A percentile compares a stretch with the other conserved stretches of the same genome.
Evolutionary conservation across 92 coral and sea anemone species (phyloP).

Genomic region (Micromussa lordhowensis): DNA sequence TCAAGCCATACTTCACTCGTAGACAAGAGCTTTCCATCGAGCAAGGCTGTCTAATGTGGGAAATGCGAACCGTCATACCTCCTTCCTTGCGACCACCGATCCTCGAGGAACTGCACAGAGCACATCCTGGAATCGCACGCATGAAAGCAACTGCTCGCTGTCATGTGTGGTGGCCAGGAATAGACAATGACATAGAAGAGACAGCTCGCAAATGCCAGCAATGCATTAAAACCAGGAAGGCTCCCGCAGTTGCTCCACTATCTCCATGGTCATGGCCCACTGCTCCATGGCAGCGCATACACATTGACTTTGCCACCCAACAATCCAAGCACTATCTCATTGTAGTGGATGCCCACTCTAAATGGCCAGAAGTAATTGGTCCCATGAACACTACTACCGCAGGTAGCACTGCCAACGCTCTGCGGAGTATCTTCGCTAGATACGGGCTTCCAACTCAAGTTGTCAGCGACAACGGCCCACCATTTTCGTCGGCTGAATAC

Average conservation of each 20-base stretch:
- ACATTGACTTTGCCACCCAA: slow-evolving; percentile 11
- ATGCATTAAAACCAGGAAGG: slow-evolving; percentile 3
- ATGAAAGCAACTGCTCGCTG: too few relatives aligned
- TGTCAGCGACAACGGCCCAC: slow-evolving; percentile 58
- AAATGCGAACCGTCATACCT: not conserved
- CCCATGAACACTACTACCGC: too few relatives aligned
- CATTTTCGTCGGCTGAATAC: slow-evolving; percentile 47
- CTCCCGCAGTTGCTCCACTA: slow-evolving; percentile 19
- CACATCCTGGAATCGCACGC: too few relatives aligned
- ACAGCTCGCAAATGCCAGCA: slow-evolving; percentile 12
- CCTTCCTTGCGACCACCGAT: too few relatives aligned
- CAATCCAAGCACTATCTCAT: not conserved
- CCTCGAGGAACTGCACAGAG: too few relatives aligned
- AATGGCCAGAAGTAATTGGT: too few relatives aligned
- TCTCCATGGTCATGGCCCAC: too few relatives aligned
- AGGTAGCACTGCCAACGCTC: too few relatives aligned
- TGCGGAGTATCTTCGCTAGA: slow-evolving; percentile 48
- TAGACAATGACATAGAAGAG: slow-evolving; percentile 6
- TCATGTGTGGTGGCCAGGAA: too few relatives aligned
- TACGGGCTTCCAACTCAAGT: not conserved
- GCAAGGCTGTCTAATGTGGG: slow-evolving; percentile 42
- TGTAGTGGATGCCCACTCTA: too few relatives aligned
- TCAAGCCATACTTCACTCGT: not conserved
- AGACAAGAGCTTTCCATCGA: not conserved
- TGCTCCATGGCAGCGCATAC: slow-evolving; percentile 59